Conservation (phyloP, 2,113 vertebrate species). For the Epinephelus moara region DNA sequence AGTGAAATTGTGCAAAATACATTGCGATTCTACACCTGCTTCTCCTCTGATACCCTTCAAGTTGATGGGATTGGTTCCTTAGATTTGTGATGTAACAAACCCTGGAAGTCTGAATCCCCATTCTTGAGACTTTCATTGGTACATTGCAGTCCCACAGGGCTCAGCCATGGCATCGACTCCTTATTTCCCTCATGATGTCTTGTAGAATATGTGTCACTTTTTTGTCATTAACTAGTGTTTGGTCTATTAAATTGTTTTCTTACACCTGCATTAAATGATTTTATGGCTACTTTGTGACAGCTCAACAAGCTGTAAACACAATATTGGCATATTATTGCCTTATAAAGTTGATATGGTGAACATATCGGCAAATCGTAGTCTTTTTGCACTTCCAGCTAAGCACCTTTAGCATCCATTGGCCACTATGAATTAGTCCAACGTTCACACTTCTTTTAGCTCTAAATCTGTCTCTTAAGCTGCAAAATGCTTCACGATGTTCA, state of each 20-base stretch:
- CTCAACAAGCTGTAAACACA: not conserved
- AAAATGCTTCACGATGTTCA: not conserved
- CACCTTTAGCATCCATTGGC: not conserved
- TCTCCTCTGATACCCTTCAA: too few species aligned
- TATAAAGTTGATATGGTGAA: not conserved
- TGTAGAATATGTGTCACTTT: too few species aligned
- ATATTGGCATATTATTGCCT: not conserved
- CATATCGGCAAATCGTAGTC: too few species aligned
- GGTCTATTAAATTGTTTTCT: not conserved
- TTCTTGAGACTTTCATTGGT: too few species aligned
- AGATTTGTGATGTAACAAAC: too few species aligned
- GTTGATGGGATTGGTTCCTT: too few species aligned
- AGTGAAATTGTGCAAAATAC: too few species aligned
- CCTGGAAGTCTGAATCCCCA: too few species aligned
- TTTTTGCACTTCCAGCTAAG: not conserved
- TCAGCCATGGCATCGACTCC: too few species aligned
- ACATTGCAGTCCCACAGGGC: too few species aligned
- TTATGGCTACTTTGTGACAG: not conserved
- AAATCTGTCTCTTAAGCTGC: not conserved
- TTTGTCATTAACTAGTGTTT: not conserved
- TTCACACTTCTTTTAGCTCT: not conserved
- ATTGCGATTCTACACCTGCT: too few species aligned
- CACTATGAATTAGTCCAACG: not conserved
- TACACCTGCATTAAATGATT: not conserved
- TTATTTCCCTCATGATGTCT: too few species aligned